Evolutionary conservation across 2,113 vertebrate genomes (phyloP).

Genomic region (Heloderma charlesbogerti): DNA sequence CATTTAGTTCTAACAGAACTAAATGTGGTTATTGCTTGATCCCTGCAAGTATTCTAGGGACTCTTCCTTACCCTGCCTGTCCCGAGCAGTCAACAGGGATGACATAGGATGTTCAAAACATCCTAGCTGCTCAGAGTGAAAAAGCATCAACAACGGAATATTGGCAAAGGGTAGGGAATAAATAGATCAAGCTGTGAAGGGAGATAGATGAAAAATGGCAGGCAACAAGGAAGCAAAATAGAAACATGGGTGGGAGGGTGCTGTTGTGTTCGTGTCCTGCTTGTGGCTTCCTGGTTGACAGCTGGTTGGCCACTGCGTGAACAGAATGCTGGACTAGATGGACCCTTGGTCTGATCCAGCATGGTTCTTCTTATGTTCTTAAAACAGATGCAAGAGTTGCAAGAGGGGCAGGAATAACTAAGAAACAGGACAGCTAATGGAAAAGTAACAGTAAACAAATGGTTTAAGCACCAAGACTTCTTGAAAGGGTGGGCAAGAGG

Average conservation of each 20-base stretch:
- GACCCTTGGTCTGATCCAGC: too few species aligned
- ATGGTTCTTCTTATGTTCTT: too few species aligned
- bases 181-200: not conserved
- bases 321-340: too few species aligned
- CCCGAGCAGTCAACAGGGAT: not conserved
- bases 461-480: not conserved
- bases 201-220: not conserved
- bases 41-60: too few species aligned
- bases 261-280: too few species aligned
- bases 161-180: not conserved
- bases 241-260: too few species aligned
- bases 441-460: not conserved
- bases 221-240: not conserved
- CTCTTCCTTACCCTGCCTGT: not conserved
- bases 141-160: not conserved
- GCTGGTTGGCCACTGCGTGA: too few species aligned
- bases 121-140: not conserved
- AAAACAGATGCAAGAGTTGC: not conserved
- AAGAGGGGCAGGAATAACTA: not conserved
- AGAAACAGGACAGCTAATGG: not conserved
- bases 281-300: too few species aligned
- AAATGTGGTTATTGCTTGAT: not conserved
- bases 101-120: not conserved
- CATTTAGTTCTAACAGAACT: not conserved
- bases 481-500: not conserved